Conservation (phyloP, 2,888 invertebrate species). For the Agonopterix alstromeriana region DNA sequence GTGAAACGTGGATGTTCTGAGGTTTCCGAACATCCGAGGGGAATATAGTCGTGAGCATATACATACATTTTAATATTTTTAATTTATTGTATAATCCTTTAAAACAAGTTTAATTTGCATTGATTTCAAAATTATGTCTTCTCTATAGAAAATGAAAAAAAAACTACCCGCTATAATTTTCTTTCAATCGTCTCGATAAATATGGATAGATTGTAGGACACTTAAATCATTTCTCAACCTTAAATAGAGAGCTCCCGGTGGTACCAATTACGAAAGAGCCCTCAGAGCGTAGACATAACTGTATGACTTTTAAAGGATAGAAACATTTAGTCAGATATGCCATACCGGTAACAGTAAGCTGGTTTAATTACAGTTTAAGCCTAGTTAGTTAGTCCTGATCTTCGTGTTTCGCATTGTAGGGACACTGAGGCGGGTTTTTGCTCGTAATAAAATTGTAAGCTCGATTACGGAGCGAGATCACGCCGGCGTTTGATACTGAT, state of each 20-base stretch:
- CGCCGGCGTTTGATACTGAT: not conserved
- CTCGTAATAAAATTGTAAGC: conserved; percentile 50
- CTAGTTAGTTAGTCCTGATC: conserved; percentile 50
- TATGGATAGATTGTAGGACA: not conserved
- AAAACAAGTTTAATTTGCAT: too few relatives aligned
- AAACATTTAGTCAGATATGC: conserved; percentile 68
- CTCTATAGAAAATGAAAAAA: too few relatives aligned
- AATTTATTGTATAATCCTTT: too few relatives aligned
- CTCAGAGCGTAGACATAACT: conserved; percentile 49
- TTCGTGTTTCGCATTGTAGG: conserved; percentile 57
- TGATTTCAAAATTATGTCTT: too few relatives aligned
- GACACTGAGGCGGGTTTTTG: conserved; percentile 46
- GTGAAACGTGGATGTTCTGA: too few relatives aligned
- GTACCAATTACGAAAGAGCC: conserved; percentile 60
- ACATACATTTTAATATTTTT: too few relatives aligned
- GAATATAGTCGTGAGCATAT: too few relatives aligned
- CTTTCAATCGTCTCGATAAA: too few relatives aligned
- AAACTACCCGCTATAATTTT: too few relatives aligned
- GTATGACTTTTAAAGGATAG: conserved; percentile 62
- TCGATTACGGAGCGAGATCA: conserved; percentile 24
- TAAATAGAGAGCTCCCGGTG: conserved; percentile 36
- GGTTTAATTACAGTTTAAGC: conserved; percentile 59
- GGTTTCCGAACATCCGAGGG: too few relatives aligned
- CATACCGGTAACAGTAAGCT: conserved; percentile 63
- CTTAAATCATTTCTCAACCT: conserved; percentile 45